phyloP scores from a whole-genome alignment of 2,797 vertebrate species.

The Argentina silus region DNA sequence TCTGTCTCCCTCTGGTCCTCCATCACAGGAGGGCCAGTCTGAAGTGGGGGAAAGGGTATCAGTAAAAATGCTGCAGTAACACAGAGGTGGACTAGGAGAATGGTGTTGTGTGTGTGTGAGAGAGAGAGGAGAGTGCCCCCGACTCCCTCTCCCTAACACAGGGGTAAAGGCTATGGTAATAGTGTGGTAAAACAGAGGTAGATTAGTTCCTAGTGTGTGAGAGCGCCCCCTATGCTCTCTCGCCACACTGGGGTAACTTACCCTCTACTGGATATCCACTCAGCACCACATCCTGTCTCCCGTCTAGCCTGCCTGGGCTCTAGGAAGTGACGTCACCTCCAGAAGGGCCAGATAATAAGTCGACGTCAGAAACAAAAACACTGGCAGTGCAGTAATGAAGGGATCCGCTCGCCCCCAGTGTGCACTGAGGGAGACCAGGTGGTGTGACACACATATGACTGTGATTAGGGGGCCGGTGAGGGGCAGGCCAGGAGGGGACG shows the following conservation, averaged over 20 bases:
- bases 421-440: neutral
- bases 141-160: neutral
- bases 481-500: neutral
- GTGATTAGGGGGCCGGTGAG: slow-evolving; percentile 1
- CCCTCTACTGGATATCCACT: neutral
- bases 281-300: neutral
- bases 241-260: neutral
- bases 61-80: slow-evolving; percentile 19
- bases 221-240: neutral
- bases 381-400: slow-evolving; percentile 5
- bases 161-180: neutral
- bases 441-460: slow-evolving; percentile 5
- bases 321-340: slow-evolving; percentile 4
- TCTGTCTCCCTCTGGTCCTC: slow-evolving; percentile 49
- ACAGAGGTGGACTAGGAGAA: slow-evolving; percentile 7
- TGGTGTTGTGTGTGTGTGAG: neutral
- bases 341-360: neutral
- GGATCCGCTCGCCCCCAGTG: neutral
- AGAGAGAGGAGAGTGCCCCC: neutral
- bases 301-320: neutral
- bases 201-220: neutral
- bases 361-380: slow-evolving; percentile 2
- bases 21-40: slow-evolving; percentile 22
- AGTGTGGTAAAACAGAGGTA: too few species aligned
- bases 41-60: neutral